Evolutionary conservation across 2,888 invertebrate species (phyloP).

Genomic region (Lobophora halterata): DNA sequence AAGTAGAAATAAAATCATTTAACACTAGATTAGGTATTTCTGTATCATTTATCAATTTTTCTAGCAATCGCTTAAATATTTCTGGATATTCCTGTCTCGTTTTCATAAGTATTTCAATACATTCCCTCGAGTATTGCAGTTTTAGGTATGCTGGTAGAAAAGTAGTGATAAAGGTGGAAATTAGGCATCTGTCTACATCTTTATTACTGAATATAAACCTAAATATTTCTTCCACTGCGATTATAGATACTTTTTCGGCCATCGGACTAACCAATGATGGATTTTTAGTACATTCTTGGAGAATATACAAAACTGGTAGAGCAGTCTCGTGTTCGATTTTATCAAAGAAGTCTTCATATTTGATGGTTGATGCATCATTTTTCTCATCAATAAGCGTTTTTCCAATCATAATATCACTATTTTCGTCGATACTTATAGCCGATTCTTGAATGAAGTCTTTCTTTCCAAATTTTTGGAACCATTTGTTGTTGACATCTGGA

Average conservation of each 20-base stretch:
- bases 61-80: constrained; percentile 39
- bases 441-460: constrained; percentile 14
- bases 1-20: constrained; percentile 44
- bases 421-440: constrained; percentile 4
- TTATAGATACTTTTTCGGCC: constrained; percentile 39
- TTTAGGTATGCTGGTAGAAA: constrained; percentile 49
- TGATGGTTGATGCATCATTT: constrained; percentile 13
- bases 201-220: constrained; percentile 38
- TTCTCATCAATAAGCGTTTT: constrained; percentile 4
- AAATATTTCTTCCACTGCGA: constrained; percentile 44
- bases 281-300: constrained; percentile 41
- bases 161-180: constrained; percentile 34
- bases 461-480: constrained; percentile 42
- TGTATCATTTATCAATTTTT: constrained; percentile 41
- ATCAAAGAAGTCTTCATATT: constrained; percentile 39
- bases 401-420: constrained; percentile 3
- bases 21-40: constrained; percentile 44
- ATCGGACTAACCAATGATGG: constrained; percentile 35
- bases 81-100: constrained; percentile 35
- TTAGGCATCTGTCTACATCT: constrained; percentile 27
- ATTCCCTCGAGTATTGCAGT: constrained; percentile 40
- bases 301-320: constrained; percentile 34
- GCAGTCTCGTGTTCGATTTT: constrained; percentile 39
- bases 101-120: constrained; percentile 49
- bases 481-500: constrained; percentile 42